Evolutionary conservation across 2,113 vertebrate species (phyloP).

Genomic region (Monopterus albus): DNA sequence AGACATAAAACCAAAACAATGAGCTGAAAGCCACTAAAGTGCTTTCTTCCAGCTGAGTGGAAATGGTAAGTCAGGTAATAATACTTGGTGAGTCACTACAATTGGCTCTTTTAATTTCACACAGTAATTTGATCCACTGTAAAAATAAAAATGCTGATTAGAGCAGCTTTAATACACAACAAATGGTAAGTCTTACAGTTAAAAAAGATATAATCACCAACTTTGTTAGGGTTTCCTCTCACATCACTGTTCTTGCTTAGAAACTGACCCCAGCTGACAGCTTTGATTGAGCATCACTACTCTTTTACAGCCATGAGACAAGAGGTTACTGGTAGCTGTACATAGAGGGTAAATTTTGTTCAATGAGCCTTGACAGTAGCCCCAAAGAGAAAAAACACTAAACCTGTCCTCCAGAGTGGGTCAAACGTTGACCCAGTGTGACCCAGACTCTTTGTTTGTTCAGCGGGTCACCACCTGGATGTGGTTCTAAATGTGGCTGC

Average conservation of each 20-base stretch:
- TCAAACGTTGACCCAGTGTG: slow-evolving; percentile 47
- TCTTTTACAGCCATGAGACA: neutral
- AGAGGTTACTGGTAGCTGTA: slow-evolving; percentile 51
- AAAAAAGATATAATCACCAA: too few relatives aligned
- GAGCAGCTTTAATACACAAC: neutral
- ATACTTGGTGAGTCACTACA: too few relatives aligned
- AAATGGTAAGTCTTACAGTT: neutral
- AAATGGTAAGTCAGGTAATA: neutral
- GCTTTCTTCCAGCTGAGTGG: neutral
- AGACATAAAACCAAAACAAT: too few relatives aligned
- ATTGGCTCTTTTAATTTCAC: too few relatives aligned
- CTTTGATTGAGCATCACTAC: slow-evolving; percentile 6
- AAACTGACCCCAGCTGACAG: neutral
- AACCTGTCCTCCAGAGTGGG: slow-evolving; percentile 47
- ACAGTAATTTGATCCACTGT: neutral
- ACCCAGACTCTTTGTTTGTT: slow-evolving; percentile 61
- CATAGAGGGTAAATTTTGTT: slow-evolving; percentile 42
- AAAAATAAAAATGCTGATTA: neutral
- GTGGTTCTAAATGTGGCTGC: slow-evolving; percentile 56
- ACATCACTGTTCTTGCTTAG: neutral
- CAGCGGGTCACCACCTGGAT: slow-evolving; percentile 72
- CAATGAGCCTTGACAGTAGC: slow-evolving; percentile 54
- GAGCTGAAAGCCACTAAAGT: neutral
- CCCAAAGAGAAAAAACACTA: slow-evolving; percentile 42
- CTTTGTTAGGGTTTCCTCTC: neutral